Evolutionary conservation across 1,140 invertebrate species (phyloP), one percentile per base, ranked within the genome.

Genomic region (Spodoptera frugiperda): DNA sequence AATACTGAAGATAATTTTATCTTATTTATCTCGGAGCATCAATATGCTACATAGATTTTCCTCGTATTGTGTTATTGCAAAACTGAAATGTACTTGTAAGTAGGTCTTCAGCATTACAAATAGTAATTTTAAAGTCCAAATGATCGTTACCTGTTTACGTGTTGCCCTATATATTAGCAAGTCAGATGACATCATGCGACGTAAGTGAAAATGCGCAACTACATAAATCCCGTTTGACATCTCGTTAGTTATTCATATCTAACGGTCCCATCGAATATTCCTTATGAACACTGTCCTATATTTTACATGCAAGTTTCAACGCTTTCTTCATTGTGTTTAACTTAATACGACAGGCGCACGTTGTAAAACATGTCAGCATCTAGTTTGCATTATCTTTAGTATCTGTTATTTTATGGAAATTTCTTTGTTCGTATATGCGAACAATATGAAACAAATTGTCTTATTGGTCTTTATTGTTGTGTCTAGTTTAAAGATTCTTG

Each of bases 261-360:
- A 72, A 72, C 68, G 68, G 68, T 57, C 44, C 39, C 53, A 72
- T 72, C 39, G 12, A 72, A 72, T 72, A 72, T 72, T 57, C 51
- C 33, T 57, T 46, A 54, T 17, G 44, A 25, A 12, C 4, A 12
- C 17, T 72, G 53, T 19, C 68, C 53, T 72, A 71, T 57, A 57
- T 72, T 46, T 14, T 21, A 5, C 44, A 49, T 33, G 30, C 30
- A 61, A n/a, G 57, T 33, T 12, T 8, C 19, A 21, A 21, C 53
- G n/a, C 30, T 63, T 10, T 46, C n/a, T 15, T 15, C 2, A 11
- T 17, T 39, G 33, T 39, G 33, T 39, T 39, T 39, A 39, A 39
- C 51, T 17, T 17, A 53, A 53, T 53, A 17, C 15, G 33, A 39
- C 33, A 39, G 33, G 33, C 33, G 5, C 33, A 39, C 33, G 33